phyloP scores from a whole-genome alignment of 1,140 invertebrate species.

The Lanistes nyassanus region DNA sequence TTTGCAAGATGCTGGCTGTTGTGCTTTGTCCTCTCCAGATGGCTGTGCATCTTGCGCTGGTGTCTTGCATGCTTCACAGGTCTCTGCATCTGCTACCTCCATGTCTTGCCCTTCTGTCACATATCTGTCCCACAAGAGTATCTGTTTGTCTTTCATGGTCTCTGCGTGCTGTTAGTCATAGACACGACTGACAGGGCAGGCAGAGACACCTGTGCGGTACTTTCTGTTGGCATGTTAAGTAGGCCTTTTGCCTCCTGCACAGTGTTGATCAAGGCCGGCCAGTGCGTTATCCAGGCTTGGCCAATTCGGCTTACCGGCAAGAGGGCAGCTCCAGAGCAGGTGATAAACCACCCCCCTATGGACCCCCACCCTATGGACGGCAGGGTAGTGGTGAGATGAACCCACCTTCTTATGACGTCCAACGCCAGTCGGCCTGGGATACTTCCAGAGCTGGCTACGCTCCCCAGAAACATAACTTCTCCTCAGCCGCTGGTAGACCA shows the following conservation, averaged over 20 bases:
- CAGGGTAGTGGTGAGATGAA: slow-evolving; percentile 24
- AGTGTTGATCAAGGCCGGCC: slow-evolving; percentile 14
- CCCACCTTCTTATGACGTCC: slow-evolving; percentile 15
- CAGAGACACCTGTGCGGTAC: not conserved
- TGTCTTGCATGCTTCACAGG: too few relatives aligned
- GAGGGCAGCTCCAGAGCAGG: slow-evolving; percentile 13
- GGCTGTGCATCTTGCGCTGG: too few relatives aligned
- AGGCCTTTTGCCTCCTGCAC: slow-evolving; percentile 1
- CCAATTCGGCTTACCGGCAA: slow-evolving; percentile 14
- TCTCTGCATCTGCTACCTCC: too few relatives aligned
- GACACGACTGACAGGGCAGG: not conserved
- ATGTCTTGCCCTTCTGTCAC: too few relatives aligned
- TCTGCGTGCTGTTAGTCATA: not conserved
- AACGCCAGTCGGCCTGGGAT: not conserved
- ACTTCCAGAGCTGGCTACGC: not conserved
- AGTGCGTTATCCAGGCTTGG: slow-evolving; percentile 3
- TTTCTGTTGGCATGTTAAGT: not conserved
- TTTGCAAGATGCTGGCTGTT: too few relatives aligned
- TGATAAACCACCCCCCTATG: slow-evolving; percentile 12
- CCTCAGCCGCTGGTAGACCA: slow-evolving; percentile 2
- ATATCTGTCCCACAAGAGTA: too few relatives aligned
- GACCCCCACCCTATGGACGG: not conserved
- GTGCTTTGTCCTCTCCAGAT: too few relatives aligned
- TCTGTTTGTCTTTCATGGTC: too few relatives aligned
- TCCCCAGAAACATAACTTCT: not conserved